Base-by-base conservation (phyloP, 2,888 invertebrate species). In the Drosophila testacea region DNA sequence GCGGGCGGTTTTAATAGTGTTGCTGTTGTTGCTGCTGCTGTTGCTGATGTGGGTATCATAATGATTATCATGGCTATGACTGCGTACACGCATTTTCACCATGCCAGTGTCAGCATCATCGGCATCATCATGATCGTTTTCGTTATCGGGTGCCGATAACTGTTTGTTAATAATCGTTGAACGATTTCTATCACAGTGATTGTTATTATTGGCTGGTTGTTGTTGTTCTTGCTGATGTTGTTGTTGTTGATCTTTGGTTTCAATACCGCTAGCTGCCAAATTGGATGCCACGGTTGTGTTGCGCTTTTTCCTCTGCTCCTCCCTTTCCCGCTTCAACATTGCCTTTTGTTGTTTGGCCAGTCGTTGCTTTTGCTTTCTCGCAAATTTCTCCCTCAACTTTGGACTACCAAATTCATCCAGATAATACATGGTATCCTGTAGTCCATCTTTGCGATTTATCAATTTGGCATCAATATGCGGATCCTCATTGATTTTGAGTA, bases 381-480 rank as follows among this genome's bases (percentile, higher is more conserved):
- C 91, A 52, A 90, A 92, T 73, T 92, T 92, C 65, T 92, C 91
- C 6, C 92, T 88, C 69, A 93, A 71, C 62, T 92, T 91, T 4
- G 93, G 93, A 73, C 92, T 93, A 6, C 92, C 93, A 47, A 92
- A 92, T 67, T 93, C 93, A 61, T 93, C 92, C 69, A 93, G 83
- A 81, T 91, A 93, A 74, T 92, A 93, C 91, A 92, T 92, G 46
- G 92, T 91, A 56, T 93, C 92, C 67, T 91, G 91, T 7, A 93
- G 85, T 22, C 93, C 93, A 77, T 93, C 93, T 65, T 90, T 91
- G 70, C 91, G 91, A 75, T 93, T 93, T 55, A 93, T 92, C 32
- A 92, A 72, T 75, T 91, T 91, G n/a, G 90, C 76, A 84, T 92
- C 91, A 9, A 92, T 91, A 51, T 86, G 76, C 34, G 89, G 81